phyloP scores from a whole-genome alignment of 2,888 invertebrate genomes.

The Crepidodera aurea region DNA sequence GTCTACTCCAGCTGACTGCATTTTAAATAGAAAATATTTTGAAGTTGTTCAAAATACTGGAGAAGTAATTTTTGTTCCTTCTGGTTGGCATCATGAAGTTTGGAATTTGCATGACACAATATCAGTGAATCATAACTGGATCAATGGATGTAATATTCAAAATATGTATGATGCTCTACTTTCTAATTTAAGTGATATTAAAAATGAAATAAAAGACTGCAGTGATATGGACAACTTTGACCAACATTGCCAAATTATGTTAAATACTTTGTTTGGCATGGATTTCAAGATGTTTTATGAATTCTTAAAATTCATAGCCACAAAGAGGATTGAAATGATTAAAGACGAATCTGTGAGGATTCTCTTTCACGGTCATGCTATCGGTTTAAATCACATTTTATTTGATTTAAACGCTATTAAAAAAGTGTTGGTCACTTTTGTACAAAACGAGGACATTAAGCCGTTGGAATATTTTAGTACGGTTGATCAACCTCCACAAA shows the following conservation, averaged over 20 bases:
- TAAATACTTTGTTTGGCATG: conserved; percentile 81
- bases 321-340: conserved; percentile 60
- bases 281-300: conserved; percentile 74
- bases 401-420: conserved; percentile 63
- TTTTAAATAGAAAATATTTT: conserved; percentile 51
- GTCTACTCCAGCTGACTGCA: background rate
- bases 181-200: conserved; percentile 71
- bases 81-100: conserved; percentile 98
- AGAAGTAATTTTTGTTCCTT: conserved; percentile 94
- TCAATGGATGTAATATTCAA: conserved; percentile 88
- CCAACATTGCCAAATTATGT: conserved; percentile 81
- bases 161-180: conserved; percentile 76
- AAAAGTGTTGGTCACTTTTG: conserved; percentile 60
- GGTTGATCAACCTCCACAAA: conserved; percentile 31
- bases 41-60: conserved; percentile 84
- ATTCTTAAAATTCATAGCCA: conserved; percentile 70
- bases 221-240: conserved; percentile 76
- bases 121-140: conserved; percentile 98
- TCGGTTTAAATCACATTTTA: conserved; percentile 62
- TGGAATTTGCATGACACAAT: conserved; percentile 91
- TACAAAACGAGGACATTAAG: conserved; percentile 58
- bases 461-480: conserved; percentile 60
- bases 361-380: conserved; percentile 59
- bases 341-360: conserved; percentile 47
- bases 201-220: conserved; percentile 83